Evolutionary conservation across 2,113 vertebrate species (phyloP).

Genomic region (Elephas maximus): DNA sequence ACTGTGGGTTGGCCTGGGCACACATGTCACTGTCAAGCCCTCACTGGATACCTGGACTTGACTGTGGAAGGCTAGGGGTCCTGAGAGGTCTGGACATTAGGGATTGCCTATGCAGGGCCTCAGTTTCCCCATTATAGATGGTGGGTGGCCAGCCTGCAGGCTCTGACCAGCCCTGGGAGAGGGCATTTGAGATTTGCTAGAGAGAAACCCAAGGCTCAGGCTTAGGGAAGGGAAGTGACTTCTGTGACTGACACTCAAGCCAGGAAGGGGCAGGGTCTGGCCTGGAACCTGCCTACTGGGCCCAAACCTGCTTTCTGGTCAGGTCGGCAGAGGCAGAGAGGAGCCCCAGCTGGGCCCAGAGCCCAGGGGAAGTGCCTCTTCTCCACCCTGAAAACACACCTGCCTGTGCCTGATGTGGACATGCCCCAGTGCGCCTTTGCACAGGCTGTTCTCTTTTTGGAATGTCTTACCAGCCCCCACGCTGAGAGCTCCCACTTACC

Average conservation of each 20-base stretch:
- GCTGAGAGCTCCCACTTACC: no score
- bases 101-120: background rate
- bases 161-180: background rate
- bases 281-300: background rate
- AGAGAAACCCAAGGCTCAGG: background rate
- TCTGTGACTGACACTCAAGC: background rate
- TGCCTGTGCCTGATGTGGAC: background rate
- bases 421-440: no score
- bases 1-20: background rate
- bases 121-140: background rate
- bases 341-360: background rate
- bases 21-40: background rate
- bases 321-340: background rate
- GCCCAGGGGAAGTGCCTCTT: background rate
- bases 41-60: background rate
- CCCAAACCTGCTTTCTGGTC: background rate
- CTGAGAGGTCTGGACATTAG: background rate
- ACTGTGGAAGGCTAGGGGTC: background rate
- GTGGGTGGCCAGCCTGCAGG: background rate
- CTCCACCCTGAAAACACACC: no score
- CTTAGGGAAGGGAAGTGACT: background rate
- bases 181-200: conserved; percentile 19
- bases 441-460: no score
- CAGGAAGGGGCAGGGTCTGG: background rate
- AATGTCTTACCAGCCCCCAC: background rate